phyloP scores from a whole-genome alignment of 2,888 invertebrate species.

The Mactromeris polynyma region DNA sequence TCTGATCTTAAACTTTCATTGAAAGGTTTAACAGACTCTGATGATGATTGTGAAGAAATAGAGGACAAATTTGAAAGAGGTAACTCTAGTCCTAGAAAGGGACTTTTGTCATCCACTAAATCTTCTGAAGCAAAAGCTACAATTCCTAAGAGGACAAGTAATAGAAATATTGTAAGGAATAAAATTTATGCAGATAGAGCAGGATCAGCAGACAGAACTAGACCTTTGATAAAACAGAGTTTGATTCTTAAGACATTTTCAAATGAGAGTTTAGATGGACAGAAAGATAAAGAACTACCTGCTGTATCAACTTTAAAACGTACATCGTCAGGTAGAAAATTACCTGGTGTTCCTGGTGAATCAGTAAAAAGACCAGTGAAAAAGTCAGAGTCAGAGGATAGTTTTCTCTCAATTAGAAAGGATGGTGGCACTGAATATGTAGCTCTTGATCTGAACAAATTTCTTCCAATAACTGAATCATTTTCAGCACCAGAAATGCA shows the following conservation, averaged over 20 bases:
- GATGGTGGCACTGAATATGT: conserved; percentile 67
- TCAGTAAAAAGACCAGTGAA: conserved; percentile 30
- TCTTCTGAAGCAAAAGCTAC: conserved; percentile 61
- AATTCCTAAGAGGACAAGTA: conserved; percentile 50
- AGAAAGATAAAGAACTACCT: background rate
- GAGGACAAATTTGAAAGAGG: conserved; percentile 32
- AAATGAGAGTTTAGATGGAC: conserved; percentile 47
- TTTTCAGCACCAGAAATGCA: conserved; percentile 17
- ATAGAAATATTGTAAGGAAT: conserved; percentile 45
- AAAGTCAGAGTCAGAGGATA: conserved; percentile 56
- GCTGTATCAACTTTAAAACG: conserved; percentile 38
- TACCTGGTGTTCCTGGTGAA: conserved; percentile 56
- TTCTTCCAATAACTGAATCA: conserved; percentile 36
- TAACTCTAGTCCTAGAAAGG: conserved; percentile 54
- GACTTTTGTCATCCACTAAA: conserved; percentile 49
- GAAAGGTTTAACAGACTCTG: conserved; percentile 63
- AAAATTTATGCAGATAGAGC: conserved; percentile 14
- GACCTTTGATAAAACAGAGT: conserved; percentile 44
- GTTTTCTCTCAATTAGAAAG: conserved; percentile 61
- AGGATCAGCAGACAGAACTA: conserved; percentile 38
- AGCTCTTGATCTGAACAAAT: conserved; percentile 52
- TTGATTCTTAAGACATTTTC: conserved; percentile 53
- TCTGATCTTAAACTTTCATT: conserved; percentile 59
- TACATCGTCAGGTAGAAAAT: conserved; percentile 68
- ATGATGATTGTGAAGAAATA: conserved; percentile 21